A percentile compares a stretch with the other conserved stretches of the same genome.
Evolutionary conservation across 2,797 vertebrate species (phyloP).

Genomic region (Lycodopsis pacificus): DNA sequence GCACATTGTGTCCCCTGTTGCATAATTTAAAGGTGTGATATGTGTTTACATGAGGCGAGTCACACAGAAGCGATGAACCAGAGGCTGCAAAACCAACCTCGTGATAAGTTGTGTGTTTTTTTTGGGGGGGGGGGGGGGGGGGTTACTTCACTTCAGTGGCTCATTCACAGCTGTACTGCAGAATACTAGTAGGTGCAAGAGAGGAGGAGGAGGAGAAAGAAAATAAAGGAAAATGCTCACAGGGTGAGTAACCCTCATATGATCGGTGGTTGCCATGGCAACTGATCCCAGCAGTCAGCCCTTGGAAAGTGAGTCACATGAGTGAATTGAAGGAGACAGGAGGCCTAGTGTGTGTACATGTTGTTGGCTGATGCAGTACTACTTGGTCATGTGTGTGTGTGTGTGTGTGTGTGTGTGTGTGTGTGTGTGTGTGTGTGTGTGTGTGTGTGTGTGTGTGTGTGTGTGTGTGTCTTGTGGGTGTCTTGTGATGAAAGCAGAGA

Average conservation of each 20-base stretch:
- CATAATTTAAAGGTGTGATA: constrained; percentile 64
- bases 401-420: constrained; percentile 23
- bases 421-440: constrained; percentile 20
- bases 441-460: constrained; percentile 18
- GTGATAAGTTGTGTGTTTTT: constrained; percentile 21
- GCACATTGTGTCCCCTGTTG: constrained; percentile 40
- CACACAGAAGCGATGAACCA: constrained; percentile 24
- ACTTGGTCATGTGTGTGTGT: neutral
- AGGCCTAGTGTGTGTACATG: constrained; percentile 69
- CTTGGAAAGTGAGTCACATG: constrained; percentile 86
- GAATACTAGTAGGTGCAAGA: constrained; percentile 36
- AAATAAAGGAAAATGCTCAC: constrained; percentile 46
- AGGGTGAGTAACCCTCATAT: constrained; percentile 83
- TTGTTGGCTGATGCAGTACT: constrained; percentile 34
- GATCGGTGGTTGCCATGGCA: constrained; percentile 85
- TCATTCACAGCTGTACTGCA: constrained; percentile 59
- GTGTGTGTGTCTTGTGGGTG: constrained; percentile 11
- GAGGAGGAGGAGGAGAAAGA: neutral
- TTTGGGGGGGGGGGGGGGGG: neutral
- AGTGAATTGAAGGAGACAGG: constrained; percentile 78
- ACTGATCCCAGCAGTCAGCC: constrained; percentile 86
- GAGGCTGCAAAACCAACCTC: neutral
- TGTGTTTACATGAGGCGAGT: constrained; percentile 8
- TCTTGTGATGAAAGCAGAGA: constrained; percentile 40
- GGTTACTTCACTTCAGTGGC: constrained; percentile 21